These are phyloP conservation scores for Julus scandinavius DNA, from an alignment of 2,888 invertebrate genomes.

Conservation along the genomic window DNA sequence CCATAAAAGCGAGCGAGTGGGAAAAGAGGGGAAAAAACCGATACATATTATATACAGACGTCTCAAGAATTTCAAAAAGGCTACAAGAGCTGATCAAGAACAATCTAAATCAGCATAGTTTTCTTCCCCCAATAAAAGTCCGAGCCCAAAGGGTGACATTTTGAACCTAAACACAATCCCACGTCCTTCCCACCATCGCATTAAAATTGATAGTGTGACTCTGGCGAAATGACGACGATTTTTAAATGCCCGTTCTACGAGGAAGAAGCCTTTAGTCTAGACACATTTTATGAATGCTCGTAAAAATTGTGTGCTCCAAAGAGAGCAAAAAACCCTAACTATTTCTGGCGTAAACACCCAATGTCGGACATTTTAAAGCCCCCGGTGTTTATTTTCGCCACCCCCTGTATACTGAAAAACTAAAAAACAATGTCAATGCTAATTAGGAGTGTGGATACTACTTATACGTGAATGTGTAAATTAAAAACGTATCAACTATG, in stretches of 20 bases:
- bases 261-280: conserved; percentile 33
- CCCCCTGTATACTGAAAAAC: neutral
- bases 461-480: too few species aligned
- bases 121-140: conserved; percentile 4
- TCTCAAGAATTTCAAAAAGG: neutral
- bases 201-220: conserved; percentile 33
- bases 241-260: conserved; percentile 10
- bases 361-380: neutral
- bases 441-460: neutral
- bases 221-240: conserved; percentile 23
- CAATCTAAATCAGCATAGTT: neutral
- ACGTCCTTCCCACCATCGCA: conserved; percentile 10
- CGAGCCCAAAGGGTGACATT: conserved; percentile 13
- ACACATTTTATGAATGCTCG: conserved; percentile 33
- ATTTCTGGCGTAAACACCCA: conserved; percentile 26
- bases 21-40: neutral
- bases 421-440: neutral
- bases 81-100: neutral
- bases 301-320: neutral
- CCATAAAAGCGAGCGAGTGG: neutral
- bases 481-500: neutral
- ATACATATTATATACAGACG: neutral
- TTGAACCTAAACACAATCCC: conserved; percentile 6
- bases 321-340: conserved; percentile 20
- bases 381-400: conserved; percentile 12